Conservation (phyloP, 2,113 vertebrate species). For the Oreochromis niloticus region DNA sequence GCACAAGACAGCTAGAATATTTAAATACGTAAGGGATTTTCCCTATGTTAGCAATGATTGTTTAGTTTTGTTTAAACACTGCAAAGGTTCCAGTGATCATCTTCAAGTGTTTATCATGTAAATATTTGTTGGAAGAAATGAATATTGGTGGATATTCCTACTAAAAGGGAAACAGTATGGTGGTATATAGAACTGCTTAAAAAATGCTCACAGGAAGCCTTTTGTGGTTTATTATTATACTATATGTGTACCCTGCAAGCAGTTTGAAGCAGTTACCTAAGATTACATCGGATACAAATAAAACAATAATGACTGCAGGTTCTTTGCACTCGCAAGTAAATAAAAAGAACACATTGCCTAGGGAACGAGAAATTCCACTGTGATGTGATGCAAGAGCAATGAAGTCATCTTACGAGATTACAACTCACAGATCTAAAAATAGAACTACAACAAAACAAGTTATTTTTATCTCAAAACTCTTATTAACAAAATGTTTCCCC, state of each 20-base stretch:
- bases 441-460: not conserved
- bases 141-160: not conserved
- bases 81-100: not conserved
- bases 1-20: not conserved
- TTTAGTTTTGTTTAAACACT: not conserved
- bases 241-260: not conserved
- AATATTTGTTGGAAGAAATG: conserved; percentile 40
- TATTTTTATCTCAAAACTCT: conserved; percentile 24
- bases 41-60: not conserved
- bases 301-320: not conserved
- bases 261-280: not conserved
- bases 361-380: not conserved
- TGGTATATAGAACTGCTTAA: not conserved
- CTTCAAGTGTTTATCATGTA: not conserved
- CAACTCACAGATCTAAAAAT: conserved; percentile 20
- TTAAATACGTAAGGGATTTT: not conserved
- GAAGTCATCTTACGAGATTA: not conserved
- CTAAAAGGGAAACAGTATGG: not conserved
- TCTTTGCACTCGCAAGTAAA: not conserved
- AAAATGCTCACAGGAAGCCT: not conserved
- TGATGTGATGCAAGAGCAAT: conserved; percentile 33
- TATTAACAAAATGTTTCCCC: not conserved
- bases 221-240: not conserved
- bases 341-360: not conserved
- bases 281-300: not conserved